phyloP scores from a whole-genome alignment of 2,888 invertebrate genomes.

The Nomada goodeniana region DNA sequence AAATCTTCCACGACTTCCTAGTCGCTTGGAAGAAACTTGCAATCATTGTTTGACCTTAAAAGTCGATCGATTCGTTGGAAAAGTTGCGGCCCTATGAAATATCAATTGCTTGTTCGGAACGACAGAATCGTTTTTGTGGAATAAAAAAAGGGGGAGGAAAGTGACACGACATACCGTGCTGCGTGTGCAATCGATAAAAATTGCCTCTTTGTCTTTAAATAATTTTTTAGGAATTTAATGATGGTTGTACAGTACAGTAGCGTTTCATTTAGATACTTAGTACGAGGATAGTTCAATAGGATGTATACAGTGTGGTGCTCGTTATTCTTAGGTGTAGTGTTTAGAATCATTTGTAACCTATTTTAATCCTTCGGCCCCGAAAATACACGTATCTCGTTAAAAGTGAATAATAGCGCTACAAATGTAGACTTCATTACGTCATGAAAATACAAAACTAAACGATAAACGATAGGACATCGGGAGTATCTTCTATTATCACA shows the following conservation, averaged over 20 bases:
- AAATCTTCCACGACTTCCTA: conserved; percentile 8
- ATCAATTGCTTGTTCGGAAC: conserved; percentile 1
- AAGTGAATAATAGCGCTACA: too few relatives aligned
- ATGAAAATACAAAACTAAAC: too few relatives aligned
- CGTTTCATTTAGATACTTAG: not conserved
- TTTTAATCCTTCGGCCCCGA: too few relatives aligned
- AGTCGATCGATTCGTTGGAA: conserved; percentile 31
- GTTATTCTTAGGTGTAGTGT: not conserved
- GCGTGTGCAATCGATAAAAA: conserved; percentile 14
- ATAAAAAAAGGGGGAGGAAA: not conserved
- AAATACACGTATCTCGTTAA: too few relatives aligned
- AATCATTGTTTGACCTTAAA: conserved; percentile 25
- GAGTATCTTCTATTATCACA: too few relatives aligned
- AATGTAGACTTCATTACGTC: too few relatives aligned
- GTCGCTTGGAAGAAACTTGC: conserved; percentile 3
- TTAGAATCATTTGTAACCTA: not conserved
- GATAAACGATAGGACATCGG: too few relatives aligned
- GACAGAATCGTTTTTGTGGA: not conserved
- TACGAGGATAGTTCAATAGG: not conserved
- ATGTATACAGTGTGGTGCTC: not conserved
- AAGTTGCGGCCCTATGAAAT: not conserved
- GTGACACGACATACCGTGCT: conserved; percentile 16
- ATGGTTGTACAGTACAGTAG: not conserved
- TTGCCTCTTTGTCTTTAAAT: conserved; percentile 21
- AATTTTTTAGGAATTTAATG: conserved; percentile 6